Conservation (phyloP, 37 sponge, comb jelly and placozoan species). For the Aplysina aerophoba region DNA sequence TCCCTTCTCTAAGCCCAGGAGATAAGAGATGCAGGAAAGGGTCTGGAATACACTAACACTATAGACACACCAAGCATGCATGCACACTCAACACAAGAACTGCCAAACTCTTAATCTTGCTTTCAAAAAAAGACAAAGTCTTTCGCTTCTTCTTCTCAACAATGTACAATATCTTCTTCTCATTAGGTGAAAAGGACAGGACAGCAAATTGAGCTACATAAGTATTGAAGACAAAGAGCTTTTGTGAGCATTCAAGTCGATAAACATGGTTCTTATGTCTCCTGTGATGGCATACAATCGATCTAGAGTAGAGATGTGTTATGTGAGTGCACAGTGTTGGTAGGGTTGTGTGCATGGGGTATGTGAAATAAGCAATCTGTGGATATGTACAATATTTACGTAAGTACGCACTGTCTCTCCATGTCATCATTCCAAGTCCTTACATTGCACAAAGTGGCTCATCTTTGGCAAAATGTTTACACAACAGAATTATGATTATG, state of each 20-base stretch:
- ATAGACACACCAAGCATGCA: background rate
- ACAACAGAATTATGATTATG: too few relatives aligned
- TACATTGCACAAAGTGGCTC: too few relatives aligned
- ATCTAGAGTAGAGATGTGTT: background rate
- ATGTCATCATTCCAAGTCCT: too few relatives aligned
- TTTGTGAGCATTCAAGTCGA: background rate
- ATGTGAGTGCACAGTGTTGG: too few relatives aligned
- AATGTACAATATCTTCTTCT: conserved; percentile 72
- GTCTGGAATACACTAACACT: too few relatives aligned
- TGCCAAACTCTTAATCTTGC: background rate
- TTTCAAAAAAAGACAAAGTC: conserved; percentile 74
- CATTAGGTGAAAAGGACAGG: conserved; percentile 66
- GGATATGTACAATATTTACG: too few relatives aligned
- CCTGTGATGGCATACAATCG: background rate
- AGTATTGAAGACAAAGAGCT: background rate
- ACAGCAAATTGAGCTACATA: conserved; percentile 50
- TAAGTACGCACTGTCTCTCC: too few relatives aligned
- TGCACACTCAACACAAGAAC: background rate
- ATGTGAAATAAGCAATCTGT: too few relatives aligned
- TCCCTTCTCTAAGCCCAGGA: too few relatives aligned
- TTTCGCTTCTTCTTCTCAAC: conserved; percentile 87
- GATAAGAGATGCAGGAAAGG: too few relatives aligned
- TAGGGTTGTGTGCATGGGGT: too few relatives aligned
- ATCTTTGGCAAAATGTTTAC: too few relatives aligned
- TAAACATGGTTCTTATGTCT: background rate